These are phyloP conservation scores for Girardia tigrina DNA, from an alignment of 2,888 invertebrate species.

Conservation along the genomic window DNA sequence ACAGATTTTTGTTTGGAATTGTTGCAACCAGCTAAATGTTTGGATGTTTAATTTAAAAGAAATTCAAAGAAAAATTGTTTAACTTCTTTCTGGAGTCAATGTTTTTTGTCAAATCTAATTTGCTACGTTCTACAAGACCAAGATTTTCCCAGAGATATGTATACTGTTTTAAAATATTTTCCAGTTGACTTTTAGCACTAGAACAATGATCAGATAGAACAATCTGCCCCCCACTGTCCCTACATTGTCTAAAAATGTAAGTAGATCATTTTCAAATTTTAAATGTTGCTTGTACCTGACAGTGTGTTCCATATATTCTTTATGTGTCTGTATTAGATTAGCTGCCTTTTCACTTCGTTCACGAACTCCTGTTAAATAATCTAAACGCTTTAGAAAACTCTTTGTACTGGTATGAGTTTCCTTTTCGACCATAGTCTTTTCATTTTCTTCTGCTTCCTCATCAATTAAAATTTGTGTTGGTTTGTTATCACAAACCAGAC, in stretches of 20 bases:
- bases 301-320: slow-evolving; percentile 23
- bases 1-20: slow-evolving; percentile 11
- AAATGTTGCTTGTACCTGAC: not conserved
- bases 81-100: not conserved
- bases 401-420: not conserved
- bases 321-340: not conserved
- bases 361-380: not conserved
- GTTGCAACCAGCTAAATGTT: slow-evolving; percentile 7
- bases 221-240: not conserved
- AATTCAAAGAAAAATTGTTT: not conserved
- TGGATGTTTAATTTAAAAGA: not conserved
- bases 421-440: not conserved
- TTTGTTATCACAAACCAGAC: not conserved
- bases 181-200: not conserved
- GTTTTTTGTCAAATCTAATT: not conserved
- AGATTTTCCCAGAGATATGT: not conserved
- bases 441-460: not conserved
- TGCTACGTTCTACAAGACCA: not conserved
- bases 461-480: not conserved
- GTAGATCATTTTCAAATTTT: not conserved
- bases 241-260: slow-evolving; percentile 1
- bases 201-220: not conserved
- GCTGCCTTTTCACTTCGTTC: not conserved
- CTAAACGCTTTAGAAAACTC: not conserved
- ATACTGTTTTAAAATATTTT: not conserved